Base-by-base conservation (phyloP, 35 echinoderm and acorn worm species). In the Chiridota heheva region DNA sequence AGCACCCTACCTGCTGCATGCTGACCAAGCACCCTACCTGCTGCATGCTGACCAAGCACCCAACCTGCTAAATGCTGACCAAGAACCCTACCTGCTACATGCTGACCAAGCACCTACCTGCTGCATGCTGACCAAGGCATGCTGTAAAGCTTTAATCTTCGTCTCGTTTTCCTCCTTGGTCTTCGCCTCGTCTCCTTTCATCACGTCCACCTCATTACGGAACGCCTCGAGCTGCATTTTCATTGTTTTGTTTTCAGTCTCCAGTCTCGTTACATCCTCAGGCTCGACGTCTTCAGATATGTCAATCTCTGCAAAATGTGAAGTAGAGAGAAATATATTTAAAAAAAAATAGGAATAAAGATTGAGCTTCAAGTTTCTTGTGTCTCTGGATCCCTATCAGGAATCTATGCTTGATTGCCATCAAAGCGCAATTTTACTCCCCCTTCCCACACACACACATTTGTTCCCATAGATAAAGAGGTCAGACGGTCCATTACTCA, bases 111-210 rank as follows among this genome's bases (percentile, higher is more conserved):
- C n/a, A n/a, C n/a, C n/a, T 72, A 98, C 95, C 95, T 98, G 95
- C 71, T 98, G 95, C 81, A 92, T 88, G 44, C 85, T 81, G 10
- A 91, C 83, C 15, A 98, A 40, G 20, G 95, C 90, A 73, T 92
- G 73, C 48, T 98, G 95, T 28, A 98, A 56, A 17, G 95, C 95
- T 76, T 92, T 88, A 35, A 98, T 98, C 67, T 98, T 84, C 2
- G 89, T 98, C 32, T 98, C 95, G 37, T 87, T 98, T 58, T 91
- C 89, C 15, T 89, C 85, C 62, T 58, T 84, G n/a, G 73, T 61
- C 62, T 85, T 55, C 1, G 62, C n/a, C 31, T 80, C 55, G 33
- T 89, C 91, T 22, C 16, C 28, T 60, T 82, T 89, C 34, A 88
- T 10, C 18, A 77, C 36, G 3, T 92, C 90, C 1, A 79, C 83